Conservation (phyloP, 2,888 invertebrate genomes). For the Eledone cirrhosa region DNA sequence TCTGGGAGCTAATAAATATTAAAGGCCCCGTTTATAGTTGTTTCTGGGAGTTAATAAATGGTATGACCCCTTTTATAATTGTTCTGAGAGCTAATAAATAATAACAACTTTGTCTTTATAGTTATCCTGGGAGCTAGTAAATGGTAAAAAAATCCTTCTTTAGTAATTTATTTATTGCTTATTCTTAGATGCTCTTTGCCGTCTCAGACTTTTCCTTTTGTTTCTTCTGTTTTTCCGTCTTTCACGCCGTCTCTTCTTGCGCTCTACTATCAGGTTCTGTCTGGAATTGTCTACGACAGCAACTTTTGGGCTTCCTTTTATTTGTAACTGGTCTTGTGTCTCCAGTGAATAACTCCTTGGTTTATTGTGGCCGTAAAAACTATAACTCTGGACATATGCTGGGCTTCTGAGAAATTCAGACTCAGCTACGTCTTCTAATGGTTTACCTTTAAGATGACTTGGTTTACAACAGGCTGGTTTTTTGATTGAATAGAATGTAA, state of each 20-base stretch:
- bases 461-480: slow-evolving; percentile 68
- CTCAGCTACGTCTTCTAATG: slow-evolving; percentile 44
- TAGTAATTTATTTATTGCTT: neutral
- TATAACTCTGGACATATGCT: too few relatives aligned
- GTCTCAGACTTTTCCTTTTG: neutral
- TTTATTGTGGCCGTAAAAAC: neutral
- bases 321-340: too few relatives aligned
- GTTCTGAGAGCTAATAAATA: too few relatives aligned
- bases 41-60: too few relatives aligned
- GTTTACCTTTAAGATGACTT: slow-evolving; percentile 49
- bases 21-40: too few relatives aligned
- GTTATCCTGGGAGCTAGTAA: too few relatives aligned
- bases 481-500: slow-evolving; percentile 62
- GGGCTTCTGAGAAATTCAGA: slow-evolving; percentile 38
- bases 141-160: too few relatives aligned
- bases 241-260: neutral
- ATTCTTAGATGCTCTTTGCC: neutral
- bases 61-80: too few relatives aligned
- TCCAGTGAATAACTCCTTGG: neutral
- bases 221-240: neutral
- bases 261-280: neutral
- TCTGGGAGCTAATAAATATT: too few relatives aligned
- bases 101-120: too few relatives aligned
- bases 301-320: too few relatives aligned
- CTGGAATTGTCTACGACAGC: neutral